Conservation (phyloP, 2,888 invertebrate genomes). For the Sussaba pulchella region DNA sequence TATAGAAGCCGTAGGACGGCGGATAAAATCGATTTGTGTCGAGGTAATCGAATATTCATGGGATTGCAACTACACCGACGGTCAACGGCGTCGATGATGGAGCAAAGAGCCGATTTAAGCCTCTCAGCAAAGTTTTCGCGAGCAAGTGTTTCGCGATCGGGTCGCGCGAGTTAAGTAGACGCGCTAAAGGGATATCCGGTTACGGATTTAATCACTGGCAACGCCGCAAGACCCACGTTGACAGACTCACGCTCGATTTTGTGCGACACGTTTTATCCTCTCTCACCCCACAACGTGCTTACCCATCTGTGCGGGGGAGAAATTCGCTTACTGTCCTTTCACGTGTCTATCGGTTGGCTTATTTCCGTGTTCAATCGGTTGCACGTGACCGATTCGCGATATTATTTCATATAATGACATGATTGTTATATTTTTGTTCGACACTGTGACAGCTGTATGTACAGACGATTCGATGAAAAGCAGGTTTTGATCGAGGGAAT, state of each 20-base stretch:
- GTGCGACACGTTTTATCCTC: constrained; percentile 42
- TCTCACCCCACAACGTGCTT: constrained; percentile 32
- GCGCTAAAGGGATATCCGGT: constrained; percentile 56
- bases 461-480: too few relatives aligned
- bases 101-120: constrained; percentile 53
- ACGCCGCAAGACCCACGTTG: constrained; percentile 46
- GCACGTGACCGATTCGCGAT: not conserved
- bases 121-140: constrained; percentile 60
- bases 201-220: constrained; percentile 63
- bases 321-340: constrained; percentile 8
- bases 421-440: too few relatives aligned
- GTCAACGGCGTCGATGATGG: constrained; percentile 33
- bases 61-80: constrained; percentile 27
- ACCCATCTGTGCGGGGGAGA: constrained; percentile 4
- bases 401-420: too few relatives aligned
- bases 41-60: constrained; percentile 63
- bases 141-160: constrained; percentile 31
- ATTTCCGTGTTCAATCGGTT: not conserved
- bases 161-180: constrained; percentile 62
- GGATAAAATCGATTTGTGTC: constrained; percentile 50
- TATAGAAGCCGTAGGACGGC: not conserved
- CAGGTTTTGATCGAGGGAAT: too few relatives aligned
- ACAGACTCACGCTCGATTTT: constrained; percentile 54
- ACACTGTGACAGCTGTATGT: too few relatives aligned
- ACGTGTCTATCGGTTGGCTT: not conserved